Conservation (phyloP, 2,888 invertebrate species). For the Bugula neritina region DNA sequence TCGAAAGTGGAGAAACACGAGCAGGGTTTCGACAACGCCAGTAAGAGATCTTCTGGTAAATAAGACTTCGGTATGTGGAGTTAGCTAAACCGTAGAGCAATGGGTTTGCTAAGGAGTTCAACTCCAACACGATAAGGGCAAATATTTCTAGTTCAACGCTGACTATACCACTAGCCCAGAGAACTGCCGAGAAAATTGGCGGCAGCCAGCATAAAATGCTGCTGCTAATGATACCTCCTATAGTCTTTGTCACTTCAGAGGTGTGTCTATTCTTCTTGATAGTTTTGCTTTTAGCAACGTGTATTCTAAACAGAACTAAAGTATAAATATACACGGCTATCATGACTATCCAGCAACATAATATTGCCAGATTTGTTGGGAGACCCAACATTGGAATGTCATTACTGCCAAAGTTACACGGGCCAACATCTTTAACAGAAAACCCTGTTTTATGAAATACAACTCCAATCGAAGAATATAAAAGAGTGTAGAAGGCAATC, state of each 20-base stretch:
- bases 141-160: slow-evolving; percentile 3
- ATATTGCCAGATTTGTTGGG: background rate
- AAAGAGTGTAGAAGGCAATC: background rate
- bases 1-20: too few relatives aligned
- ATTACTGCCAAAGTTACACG: slow-evolving; percentile 15
- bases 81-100: slow-evolving; percentile 21
- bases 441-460: background rate
- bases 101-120: slow-evolving; percentile 15
- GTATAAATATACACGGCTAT: slow-evolving; percentile 10
- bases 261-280: background rate
- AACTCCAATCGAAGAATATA: background rate
- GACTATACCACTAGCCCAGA: background rate
- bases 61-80: background rate
- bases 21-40: background rate
- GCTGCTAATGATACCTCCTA: background rate
- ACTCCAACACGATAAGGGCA: slow-evolving; percentile 2
- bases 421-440: slow-evolving; percentile 23
- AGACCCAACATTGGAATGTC: background rate
- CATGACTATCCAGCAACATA: background rate
- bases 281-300: background rate
- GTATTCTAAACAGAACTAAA: background rate
- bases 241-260: slow-evolving; percentile 11
- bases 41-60: background rate
- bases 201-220: slow-evolving; percentile 17
- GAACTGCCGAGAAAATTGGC: slow-evolving; percentile 6